phyloP scores from a whole-genome alignment of 2,113 vertebrate species.

The Psilopsiagon aymara region DNA sequence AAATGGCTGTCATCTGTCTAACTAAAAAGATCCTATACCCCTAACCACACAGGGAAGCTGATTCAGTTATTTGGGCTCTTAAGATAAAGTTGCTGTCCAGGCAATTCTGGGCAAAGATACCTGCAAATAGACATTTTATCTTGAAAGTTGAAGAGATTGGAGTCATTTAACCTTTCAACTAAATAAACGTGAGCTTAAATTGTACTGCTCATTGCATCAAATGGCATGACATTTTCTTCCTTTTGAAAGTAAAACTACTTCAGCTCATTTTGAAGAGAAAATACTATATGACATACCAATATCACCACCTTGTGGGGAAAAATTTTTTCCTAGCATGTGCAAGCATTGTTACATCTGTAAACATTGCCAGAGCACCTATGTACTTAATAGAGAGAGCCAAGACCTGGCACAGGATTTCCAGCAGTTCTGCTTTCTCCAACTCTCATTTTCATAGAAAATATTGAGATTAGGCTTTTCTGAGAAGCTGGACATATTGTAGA shows the following conservation, averaged over 20 bases:
- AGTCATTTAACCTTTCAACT: not conserved
- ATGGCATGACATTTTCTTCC: not conserved
- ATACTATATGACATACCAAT: not conserved
- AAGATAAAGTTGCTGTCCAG: not conserved
- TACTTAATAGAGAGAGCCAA: not conserved
- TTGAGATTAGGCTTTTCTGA: not conserved
- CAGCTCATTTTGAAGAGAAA: not conserved
- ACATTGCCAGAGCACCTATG: not conserved
- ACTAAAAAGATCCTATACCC: not conserved
- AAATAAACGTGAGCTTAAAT: not conserved
- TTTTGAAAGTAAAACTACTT: not conserved
- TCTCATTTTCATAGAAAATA: not conserved
- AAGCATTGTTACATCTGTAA: not conserved
- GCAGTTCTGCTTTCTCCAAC: not conserved
- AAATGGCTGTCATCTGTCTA: not conserved
- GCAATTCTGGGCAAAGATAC: not conserved
- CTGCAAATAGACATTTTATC: not conserved
- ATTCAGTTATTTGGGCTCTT: not conserved
- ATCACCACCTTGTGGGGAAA: conserved; percentile 61
- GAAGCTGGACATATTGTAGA: not conserved
- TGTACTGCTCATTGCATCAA: not conserved
- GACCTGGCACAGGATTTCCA: not conserved
- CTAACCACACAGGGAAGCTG: not conserved
- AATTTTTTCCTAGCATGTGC: not conserved
- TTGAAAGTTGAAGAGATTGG: not conserved